Conservation (phyloP, 2,797 vertebrate species). For the Sebastes vulpes region DNA sequence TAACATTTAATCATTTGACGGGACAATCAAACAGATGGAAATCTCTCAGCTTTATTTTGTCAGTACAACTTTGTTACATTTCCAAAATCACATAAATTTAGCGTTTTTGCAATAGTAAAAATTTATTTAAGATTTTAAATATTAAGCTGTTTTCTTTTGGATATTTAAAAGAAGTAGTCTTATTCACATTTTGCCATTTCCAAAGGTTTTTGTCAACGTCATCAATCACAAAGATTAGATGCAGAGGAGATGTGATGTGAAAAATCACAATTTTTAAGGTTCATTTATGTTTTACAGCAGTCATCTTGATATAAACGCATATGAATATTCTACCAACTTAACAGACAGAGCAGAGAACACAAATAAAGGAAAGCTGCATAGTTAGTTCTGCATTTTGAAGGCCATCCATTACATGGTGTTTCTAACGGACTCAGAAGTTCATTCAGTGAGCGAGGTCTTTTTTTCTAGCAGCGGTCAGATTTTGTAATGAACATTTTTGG, state of each 20-base stretch:
- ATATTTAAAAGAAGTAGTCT: neutral
- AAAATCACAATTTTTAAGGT: neutral
- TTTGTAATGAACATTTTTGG: too few relatives aligned
- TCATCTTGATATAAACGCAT: neutral
- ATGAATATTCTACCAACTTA: conserved; percentile 6
- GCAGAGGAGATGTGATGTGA: neutral
- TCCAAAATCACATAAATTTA: neutral
- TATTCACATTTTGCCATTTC: neutral
- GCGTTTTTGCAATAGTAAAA: neutral
- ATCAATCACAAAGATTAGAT: neutral
- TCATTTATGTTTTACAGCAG: neutral
- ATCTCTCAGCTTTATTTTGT: conserved; percentile 20
- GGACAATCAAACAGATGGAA: neutral
- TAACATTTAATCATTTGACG: neutral
- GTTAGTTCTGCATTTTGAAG: neutral
- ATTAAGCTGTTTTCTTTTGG: neutral
- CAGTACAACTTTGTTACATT: neutral
- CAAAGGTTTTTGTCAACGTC: neutral
- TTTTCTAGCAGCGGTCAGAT: too few relatives aligned
- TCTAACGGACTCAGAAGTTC: neutral
- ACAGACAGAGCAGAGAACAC: neutral
- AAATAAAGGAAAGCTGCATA: neutral
- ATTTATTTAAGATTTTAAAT: neutral
- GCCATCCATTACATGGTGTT: neutral
- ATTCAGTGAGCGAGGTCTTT: neutral